Conservation (phyloP, 2,888 invertebrate species). For the Globia sparganii region DNA sequence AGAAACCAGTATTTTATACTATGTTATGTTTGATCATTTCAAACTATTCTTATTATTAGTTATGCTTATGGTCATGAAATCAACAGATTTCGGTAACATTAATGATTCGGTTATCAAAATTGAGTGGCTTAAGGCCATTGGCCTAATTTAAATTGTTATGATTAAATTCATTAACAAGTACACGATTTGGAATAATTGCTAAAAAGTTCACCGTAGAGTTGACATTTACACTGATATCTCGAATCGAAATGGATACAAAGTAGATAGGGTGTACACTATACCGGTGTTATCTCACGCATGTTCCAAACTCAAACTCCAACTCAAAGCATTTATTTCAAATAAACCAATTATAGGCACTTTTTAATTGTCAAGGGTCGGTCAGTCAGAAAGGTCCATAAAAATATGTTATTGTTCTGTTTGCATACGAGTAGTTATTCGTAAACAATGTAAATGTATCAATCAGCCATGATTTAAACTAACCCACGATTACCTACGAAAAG, state of each 20-base stretch:
- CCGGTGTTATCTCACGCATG: constrained; percentile 17
- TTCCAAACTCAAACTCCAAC: too few species aligned
- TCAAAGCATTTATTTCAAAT: too few species aligned
- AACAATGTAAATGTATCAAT: constrained; percentile 19
- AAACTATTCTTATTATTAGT: neutral
- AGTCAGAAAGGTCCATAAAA: too few species aligned
- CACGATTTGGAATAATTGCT: neutral
- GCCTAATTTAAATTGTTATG: neutral
- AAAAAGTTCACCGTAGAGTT: neutral
- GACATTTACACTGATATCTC: constrained; percentile 9
- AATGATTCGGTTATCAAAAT: neutral
- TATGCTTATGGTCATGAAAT: neutral
- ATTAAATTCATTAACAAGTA: constrained; percentile 3
- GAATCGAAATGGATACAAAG: constrained; percentile 7
- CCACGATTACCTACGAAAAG: neutral
- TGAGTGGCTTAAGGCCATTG: neutral
- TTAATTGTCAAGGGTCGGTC: too few species aligned
- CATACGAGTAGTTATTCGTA: constrained; percentile 1
- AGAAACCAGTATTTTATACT: neutral
- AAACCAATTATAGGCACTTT: too few species aligned
- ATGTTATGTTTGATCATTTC: neutral
- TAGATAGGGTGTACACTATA: neutral
- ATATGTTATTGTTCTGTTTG: constrained; percentile 26
- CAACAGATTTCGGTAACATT: neutral
- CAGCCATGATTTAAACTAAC: constrained; percentile 4